Evolutionary conservation across 2,113 vertebrate species (phyloP).

Genomic region (Noturus placidus): DNA sequence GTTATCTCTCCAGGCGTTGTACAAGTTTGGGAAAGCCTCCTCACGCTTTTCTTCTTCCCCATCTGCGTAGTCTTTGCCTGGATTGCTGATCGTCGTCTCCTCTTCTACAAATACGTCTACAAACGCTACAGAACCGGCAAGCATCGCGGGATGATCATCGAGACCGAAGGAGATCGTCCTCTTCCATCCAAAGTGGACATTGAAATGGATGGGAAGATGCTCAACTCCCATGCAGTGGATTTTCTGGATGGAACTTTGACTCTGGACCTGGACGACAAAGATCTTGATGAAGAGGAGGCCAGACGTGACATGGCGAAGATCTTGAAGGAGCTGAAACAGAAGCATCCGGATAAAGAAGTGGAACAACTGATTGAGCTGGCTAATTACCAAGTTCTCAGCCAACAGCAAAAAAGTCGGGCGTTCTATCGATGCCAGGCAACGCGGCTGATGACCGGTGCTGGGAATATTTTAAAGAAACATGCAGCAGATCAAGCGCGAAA

Average conservation of each 20-base stretch:
- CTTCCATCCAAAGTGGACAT: slow-evolving; percentile 93
- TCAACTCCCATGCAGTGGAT: slow-evolving; percentile 95
- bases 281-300: slow-evolving; percentile 94
- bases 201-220: slow-evolving; percentile 97
- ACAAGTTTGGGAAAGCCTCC: slow-evolving; percentile 95
- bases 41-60: slow-evolving; percentile 97
- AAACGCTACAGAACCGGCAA: slow-evolving; percentile 95
- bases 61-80: slow-evolving; percentile 97
- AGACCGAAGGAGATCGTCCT: slow-evolving; percentile 91
- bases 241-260: slow-evolving; percentile 92
- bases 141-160: slow-evolving; percentile 96
- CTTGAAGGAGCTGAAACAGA: slow-evolving; percentile 97
- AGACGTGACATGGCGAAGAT: slow-evolving; percentile 98
- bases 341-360: slow-evolving; percentile 97
- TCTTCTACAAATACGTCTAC: slow-evolving; percentile 99
- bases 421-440: slow-evolving; percentile 99
- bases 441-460: slow-evolving; percentile 94
- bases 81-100: slow-evolving; percentile 93
- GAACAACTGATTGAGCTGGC: slow-evolving; percentile 97
- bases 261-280: slow-evolving; percentile 88
- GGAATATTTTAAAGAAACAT: slow-evolving; percentile 96
- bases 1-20: slow-evolving; percentile 93
- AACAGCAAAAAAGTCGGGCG: slow-evolving; percentile 96
- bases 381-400: slow-evolving; percentile 98
- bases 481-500: slow-evolving; percentile 97